Conservation (phyloP, 2,888 invertebrate species). For the Epinotia ramella region DNA sequence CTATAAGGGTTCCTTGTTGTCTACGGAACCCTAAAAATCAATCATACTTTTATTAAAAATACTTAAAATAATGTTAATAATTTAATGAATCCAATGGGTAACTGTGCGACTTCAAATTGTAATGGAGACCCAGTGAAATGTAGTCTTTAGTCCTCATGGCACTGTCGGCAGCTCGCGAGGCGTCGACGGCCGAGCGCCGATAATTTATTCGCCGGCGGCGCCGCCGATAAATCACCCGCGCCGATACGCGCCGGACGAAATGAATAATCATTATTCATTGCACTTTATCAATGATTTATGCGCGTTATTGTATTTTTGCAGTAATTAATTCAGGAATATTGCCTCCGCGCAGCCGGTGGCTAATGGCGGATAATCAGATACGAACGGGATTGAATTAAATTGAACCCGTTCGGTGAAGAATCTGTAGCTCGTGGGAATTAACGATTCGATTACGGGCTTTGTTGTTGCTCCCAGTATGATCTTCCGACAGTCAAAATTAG, state of each 20-base stretch:
- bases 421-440: not conserved
- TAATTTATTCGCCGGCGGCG: slow-evolving; percentile 38
- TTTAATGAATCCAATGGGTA: not conserved
- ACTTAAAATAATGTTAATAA: too few species aligned
- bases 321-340: slow-evolving; percentile 67
- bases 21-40: too few species aligned
- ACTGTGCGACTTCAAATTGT: slow-evolving; percentile 7
- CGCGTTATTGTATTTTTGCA: slow-evolving; percentile 72
- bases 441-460: not conserved
- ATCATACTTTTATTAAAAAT: too few species aligned
- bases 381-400: slow-evolving; percentile 9
- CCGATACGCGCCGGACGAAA: slow-evolving; percentile 61
- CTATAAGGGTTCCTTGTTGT: too few species aligned
- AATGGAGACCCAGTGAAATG: slow-evolving; percentile 4
- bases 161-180: slow-evolving; percentile 12
- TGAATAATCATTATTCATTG: slow-evolving; percentile 72
- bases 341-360: slow-evolving; percentile 39
- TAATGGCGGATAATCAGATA: slow-evolving; percentile 31
- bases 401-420: not conserved
- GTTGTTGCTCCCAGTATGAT: not conserved
- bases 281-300: slow-evolving; percentile 72
- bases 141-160: not conserved
- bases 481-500: not conserved
- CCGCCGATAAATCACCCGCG: slow-evolving; percentile 54
- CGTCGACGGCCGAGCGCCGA: slow-evolving; percentile 34